Evolutionary conservation across 1,140 invertebrate species (phyloP), one percentile per base, ranked within the genome.

Genomic region (Coptotermes formosanus): DNA sequence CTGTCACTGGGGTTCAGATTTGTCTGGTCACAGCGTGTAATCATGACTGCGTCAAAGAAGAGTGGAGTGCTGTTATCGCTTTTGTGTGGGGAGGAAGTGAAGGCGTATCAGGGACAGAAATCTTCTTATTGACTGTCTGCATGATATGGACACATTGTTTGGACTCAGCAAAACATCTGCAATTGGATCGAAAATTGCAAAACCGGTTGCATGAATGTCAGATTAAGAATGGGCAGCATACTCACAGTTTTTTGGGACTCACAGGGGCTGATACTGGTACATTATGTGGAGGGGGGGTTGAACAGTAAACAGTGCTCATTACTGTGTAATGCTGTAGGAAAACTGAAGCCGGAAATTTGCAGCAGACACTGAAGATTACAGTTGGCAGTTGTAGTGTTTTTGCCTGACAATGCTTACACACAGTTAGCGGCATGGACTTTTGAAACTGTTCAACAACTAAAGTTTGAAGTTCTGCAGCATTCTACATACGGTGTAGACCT

Each of bases 41-140:
- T 16, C 44, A 84, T 84, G 83, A 45, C 83, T 45, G 83, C 83
- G 30, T 45, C 44, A 30, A 84, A 59, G 83, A 48, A 48, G 45
- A 84, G 48, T 3, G 55, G 52, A 11, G 6, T n/a, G 9, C 21
- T 14, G 83, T 84, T 0, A 84, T 84, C 25, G 0, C 48, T 25
- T 84, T 84, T 84, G 12, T 64, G 25, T 64, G 21, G 59, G 19
- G 12, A 2, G 38, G 38, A 38, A 38, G 4, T 38, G 83, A 52
- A 48, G 45, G 44, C 4, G 44, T 52, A 48, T 12, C 43, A 44
- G 83, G 21, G 21, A 21, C 83, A 16, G 30, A 48, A 84, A 48
- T 84, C 30, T 44, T 38, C n/a, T 48, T 8, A 3, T 19, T 52
- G 52, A 52, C n/a, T 84, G 48, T 84, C 21, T 11, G 55, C 55